A percentile compares a stretch with the other conserved stretches of the same genome.
Evolutionary conservation across 2,888 invertebrate species (phyloP).

Genomic region (Tanytarsus gracilentus): DNA sequence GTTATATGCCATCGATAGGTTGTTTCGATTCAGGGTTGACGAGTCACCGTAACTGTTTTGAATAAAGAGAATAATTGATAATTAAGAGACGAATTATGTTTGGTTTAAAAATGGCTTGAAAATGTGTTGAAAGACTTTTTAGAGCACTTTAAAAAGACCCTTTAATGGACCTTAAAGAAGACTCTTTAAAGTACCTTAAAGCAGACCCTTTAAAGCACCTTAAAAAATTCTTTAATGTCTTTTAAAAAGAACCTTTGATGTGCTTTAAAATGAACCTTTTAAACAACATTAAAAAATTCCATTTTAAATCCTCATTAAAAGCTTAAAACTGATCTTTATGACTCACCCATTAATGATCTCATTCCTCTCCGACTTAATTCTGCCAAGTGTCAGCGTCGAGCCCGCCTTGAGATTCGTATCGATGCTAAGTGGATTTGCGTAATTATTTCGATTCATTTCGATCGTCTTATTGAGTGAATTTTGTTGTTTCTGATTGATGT

Average conservation of each 20-base stretch:
- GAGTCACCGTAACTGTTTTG: constrained; percentile 39
- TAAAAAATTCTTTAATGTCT: too few relatives aligned
- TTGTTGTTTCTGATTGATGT: constrained; percentile 39
- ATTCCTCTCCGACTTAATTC: constrained; percentile 42
- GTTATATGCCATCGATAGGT: constrained; percentile 38
- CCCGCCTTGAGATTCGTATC: constrained; percentile 37
- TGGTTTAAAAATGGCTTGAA: background rate
- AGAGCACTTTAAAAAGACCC: background rate
- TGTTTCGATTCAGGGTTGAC: constrained; percentile 38
- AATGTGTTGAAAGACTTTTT: background rate
- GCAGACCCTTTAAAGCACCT: background rate
- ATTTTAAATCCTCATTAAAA: background rate
- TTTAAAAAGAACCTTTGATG: background rate
- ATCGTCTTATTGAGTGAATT: constrained; percentile 42
- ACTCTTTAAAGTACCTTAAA: background rate
- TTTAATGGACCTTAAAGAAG: background rate
- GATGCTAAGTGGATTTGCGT: constrained; percentile 40
- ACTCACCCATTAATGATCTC: constrained; percentile 40
- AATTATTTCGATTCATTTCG: constrained; percentile 41
- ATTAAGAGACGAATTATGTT: background rate
- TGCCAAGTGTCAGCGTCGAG: constrained; percentile 41
- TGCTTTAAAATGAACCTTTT: background rate
- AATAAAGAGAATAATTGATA: background rate
- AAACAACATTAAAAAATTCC: background rate
- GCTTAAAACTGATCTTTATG: background rate